These are phyloP conservation scores for Drosophila antonietae DNA, from an alignment of 2,888 invertebrate species.

Conservation along the genomic window DNA sequence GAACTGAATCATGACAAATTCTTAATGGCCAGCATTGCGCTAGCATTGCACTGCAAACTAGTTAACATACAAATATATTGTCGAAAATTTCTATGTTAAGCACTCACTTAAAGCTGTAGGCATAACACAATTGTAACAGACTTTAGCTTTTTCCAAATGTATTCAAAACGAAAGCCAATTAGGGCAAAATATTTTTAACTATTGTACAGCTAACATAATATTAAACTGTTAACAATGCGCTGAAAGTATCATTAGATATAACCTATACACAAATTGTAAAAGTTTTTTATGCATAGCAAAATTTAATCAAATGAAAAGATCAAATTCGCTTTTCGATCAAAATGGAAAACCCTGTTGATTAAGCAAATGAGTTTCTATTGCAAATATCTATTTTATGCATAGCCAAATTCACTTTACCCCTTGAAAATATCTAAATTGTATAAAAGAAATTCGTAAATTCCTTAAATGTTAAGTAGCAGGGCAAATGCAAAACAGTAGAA, in stretches of 20 bases:
- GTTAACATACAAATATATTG: too few relatives aligned
- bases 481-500: slow-evolving; percentile 62
- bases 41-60: too few relatives aligned
- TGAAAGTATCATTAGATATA: neutral
- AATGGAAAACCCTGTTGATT: neutral
- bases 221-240: neutral
- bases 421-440: neutral
- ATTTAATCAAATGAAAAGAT: neutral
- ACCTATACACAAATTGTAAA: neutral
- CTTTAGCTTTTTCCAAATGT: neutral
- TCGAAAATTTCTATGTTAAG: neutral
- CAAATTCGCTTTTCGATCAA: neutral
- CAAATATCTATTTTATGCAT: slow-evolving; percentile 5
- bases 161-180: neutral
- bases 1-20: neutral
- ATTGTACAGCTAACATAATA: neutral
- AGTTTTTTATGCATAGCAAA: neutral
- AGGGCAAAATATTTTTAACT: neutral
- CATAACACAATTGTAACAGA: neutral
- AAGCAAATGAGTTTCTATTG: neutral
- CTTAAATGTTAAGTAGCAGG: slow-evolving; percentile 16
- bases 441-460: slow-evolving; percentile 20
- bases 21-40: neutral
- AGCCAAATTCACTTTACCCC: neutral
- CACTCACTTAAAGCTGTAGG: too few relatives aligned